phyloP scores from a whole-genome alignment of 2,888 invertebrate genomes.

The Nephrotoma flavescens region DNA sequence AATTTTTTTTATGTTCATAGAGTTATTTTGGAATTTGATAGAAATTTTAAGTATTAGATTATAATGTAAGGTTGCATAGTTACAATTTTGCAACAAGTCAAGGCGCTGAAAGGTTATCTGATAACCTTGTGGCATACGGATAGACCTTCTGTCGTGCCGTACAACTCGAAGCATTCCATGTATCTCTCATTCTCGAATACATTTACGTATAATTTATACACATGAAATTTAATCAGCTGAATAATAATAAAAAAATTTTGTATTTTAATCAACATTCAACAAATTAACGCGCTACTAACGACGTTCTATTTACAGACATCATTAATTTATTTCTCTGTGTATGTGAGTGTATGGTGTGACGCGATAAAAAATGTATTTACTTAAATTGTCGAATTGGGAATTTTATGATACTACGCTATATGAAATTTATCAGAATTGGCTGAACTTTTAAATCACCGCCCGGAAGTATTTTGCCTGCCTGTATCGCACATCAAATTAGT shows the following conservation, averaged over 20 bases:
- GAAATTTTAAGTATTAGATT: background rate
- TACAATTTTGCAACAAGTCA: background rate
- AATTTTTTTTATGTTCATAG: background rate
- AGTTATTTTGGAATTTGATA: background rate
- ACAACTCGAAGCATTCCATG: background rate
- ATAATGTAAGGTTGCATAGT: background rate
- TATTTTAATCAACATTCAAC: background rate
- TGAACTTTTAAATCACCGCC: background rate
- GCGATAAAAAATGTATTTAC: background rate
- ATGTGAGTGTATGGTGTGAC: background rate
- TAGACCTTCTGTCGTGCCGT: background rate
- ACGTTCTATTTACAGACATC: background rate
- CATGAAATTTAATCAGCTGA: background rate
- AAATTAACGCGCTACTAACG: background rate
- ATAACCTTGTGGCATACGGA: background rate
- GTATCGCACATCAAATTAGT: background rate
- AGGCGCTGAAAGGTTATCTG: background rate
- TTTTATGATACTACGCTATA: background rate
- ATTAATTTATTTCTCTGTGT: background rate
- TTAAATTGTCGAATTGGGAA: background rate
- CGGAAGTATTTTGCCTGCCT: background rate
- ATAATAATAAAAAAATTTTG: background rate
- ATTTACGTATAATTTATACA: background rate
- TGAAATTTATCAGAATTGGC: background rate
- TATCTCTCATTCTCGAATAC: background rate